Evolutionary conservation across 2,797 vertebrate genomes (phyloP), one percentile per base, ranked within the genome.

Genomic region (Periparus ater): DNA sequence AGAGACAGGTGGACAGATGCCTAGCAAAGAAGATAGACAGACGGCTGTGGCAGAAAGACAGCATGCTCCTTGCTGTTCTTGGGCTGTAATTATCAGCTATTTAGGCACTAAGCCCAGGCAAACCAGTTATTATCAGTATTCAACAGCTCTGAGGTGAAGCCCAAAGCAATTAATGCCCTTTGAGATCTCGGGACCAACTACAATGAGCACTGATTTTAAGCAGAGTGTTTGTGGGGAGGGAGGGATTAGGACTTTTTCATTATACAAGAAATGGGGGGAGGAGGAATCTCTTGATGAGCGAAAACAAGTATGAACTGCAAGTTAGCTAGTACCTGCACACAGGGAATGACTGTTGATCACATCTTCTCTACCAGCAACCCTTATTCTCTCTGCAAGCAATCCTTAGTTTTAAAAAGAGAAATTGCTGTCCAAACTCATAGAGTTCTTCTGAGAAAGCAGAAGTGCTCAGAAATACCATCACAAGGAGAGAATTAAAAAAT

Each of bases 91-190:
- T 97, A 97, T 74, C 85, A 34, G 68, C 89, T 88, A 68, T 95
- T 96, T 95, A 95, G 76, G 91, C 61, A 65, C 68, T 78, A 62
- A 92, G 89, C 93, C 85, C 88, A 90, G 60, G 45, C 86, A 95
- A 95, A 78, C 81, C 84, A 91, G 78, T 97, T 95, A 96, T 97
- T 97, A 96, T 36, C 83, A 75, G 94, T 77, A 96, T 96, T 96
- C 97, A 96, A 58, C 92, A 30, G 32, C 82, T 89, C 82, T 61
- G 71, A 80, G 92, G 93, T 95, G 96, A 96, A 88, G 88, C 91
- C 57, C 42, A 70, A 85, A 93, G 93, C 78, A 68, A 94, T 95
- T 83, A 74, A 85, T 92, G 89, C 48, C 34, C 79, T 93, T 93
- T 81, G 40, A 96, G 78, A 88, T 83, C 67, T 30, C 13, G 1